Evolutionary conservation across 64 coral and sea anemone genomes (phyloP).

Genomic region (Montipora capricornis): DNA sequence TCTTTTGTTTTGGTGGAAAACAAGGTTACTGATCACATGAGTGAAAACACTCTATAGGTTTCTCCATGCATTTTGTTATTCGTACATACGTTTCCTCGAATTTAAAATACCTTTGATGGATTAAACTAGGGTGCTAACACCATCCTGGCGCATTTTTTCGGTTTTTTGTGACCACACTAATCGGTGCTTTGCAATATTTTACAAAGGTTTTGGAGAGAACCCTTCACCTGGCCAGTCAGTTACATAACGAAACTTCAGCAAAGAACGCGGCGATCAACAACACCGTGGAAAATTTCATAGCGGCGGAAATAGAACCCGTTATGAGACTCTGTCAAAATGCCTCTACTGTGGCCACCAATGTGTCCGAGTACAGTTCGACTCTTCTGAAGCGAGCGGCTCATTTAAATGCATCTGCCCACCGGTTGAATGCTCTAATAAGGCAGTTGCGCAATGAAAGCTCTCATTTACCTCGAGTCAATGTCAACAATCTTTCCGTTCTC

Average conservation of each 20-base stretch:
- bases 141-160: too few relatives aligned
- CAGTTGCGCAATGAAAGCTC: slow-evolving; percentile 44
- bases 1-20: too few relatives aligned
- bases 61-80: too few relatives aligned
- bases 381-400: slow-evolving; percentile 16
- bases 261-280: slow-evolving; percentile 47
- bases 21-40: too few relatives aligned
- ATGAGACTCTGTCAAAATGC: slow-evolving; percentile 67
- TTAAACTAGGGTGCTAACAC: too few relatives aligned
- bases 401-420: slow-evolving; percentile 16
- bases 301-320: slow-evolving; percentile 59
- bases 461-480: slow-evolving; percentile 17
- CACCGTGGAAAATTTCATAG: slow-evolving; percentile 64
- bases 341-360: slow-evolving; percentile 19
- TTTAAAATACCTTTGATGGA: too few relatives aligned
- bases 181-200: background rate
- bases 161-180: background rate
- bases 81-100: too few relatives aligned
- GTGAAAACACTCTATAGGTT: too few relatives aligned
- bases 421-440: background rate
- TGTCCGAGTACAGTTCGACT: slow-evolving; percentile 7
- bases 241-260: slow-evolving; percentile 63
- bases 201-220: slow-evolving; percentile 42
- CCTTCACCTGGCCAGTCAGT: background rate
- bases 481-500: slow-evolving; percentile 22